Base-by-base conservation (phyloP, 2,113 vertebrate species). In the Charadrius vociferus region DNA sequence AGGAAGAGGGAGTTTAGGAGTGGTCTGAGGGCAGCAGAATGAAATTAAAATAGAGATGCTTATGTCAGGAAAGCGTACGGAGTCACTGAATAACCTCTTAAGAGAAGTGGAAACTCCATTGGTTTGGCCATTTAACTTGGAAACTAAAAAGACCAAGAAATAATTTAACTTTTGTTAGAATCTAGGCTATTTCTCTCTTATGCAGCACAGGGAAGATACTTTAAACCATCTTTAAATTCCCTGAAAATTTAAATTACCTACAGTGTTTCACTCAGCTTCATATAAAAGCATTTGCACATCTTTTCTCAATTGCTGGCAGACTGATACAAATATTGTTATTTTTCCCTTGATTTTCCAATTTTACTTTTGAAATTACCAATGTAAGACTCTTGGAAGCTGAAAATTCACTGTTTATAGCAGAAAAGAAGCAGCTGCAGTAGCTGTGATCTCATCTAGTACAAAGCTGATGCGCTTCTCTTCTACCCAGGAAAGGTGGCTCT, bases 1-100 rank as follows among this genome's bases (percentile, higher is more conserved):
- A 81, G 37, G 50, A 75, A 52, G n/a, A 66, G 41, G 18, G 83
- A 47, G 12, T 32, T 82, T 62, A 70, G n/a, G 17, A 74, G 39
- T 7, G 17, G 32, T 74, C 22, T 71, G 65, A 91, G 78, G 52
- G 55, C 3, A 10, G 45, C 7, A 39, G 50, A 85, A 79, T 59
- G 7, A 53, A 53, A 39, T 62, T 39, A 62, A 81, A 73, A 58
- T 22, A 39, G 50, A 73, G 55, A 34, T 65, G 39, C 22, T 89
- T 49, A 6, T 43, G 45, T 53, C 68, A 81, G 55, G 63, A 84
- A 83, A 78, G 43, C 3, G 0, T 32, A 32, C 12, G 0, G 0
- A 77, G 63, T 61, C 45, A 43, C 43, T 53, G 77, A 86, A 39
- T 58, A 49, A 62, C 6, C 36, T 66, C 4, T 41, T 37, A 52